Percentiles rank a stretch among this genome's conserved stretches.
Conservation (phyloP, 2,797 vertebrate genomes). For the Diglossa cyanea region DNA sequence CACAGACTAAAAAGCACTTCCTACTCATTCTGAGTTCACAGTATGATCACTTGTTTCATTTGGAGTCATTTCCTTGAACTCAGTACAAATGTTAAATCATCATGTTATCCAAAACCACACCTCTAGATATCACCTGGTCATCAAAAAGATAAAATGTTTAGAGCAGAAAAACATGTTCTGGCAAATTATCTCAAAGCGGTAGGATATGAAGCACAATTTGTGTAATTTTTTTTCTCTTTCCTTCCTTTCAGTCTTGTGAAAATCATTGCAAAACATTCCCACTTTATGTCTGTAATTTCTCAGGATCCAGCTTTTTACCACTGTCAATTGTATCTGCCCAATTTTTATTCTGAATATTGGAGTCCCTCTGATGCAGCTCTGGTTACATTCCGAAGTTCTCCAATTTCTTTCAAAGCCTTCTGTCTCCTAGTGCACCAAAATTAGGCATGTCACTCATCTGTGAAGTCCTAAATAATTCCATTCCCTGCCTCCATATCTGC, state of each 20-base stretch:
- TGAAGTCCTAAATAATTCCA: not conserved
- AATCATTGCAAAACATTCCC: not conserved
- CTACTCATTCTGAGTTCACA: not conserved
- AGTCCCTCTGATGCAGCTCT: slow-evolving; percentile 7
- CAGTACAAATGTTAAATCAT: not conserved
- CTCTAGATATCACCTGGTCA: not conserved
- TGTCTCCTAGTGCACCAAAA: slow-evolving; percentile 20
- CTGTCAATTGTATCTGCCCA: not conserved
- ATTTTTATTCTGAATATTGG: not conserved
- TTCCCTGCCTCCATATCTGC: not conserved
- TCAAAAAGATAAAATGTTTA: not conserved
- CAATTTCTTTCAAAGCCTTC: slow-evolving; percentile 42
- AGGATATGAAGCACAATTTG: not conserved
- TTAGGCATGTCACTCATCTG: slow-evolving; percentile 17
- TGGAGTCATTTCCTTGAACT: not conserved
- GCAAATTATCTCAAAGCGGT: not conserved
- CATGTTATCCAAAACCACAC: not conserved
- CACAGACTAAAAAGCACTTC: not conserved
- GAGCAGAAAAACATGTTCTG: not conserved
- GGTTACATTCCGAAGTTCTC: slow-evolving; percentile 11
- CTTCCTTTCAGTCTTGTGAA: not conserved
- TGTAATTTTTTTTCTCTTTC: not conserved
- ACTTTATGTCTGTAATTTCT: not conserved
- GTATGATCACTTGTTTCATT: not conserved
- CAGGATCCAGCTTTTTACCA: not conserved